Base-by-base conservation (phyloP, 2,888 invertebrate species). In the Drosophila limbata region DNA sequence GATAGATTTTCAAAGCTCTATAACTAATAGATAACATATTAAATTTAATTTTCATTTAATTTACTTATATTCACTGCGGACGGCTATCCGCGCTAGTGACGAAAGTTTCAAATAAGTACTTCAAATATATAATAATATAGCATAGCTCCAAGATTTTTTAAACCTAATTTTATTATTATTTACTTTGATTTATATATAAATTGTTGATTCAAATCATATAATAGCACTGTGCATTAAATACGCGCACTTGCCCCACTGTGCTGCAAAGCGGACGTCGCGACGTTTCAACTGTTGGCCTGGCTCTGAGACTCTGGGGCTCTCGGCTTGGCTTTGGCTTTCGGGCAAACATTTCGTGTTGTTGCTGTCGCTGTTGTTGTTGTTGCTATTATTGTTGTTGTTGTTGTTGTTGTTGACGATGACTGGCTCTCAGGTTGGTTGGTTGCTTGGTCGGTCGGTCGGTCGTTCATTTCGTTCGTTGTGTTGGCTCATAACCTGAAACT, bases 401-500 rank as follows among this genome's bases (percentile, higher is more conserved):
- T 55, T 72, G 75, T 45, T 79, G 73, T 60, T 67, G 67, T 47
- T 71, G 81, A 80, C 84, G 88, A 88, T 88, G 88, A 84, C 88
- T 88, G 84, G 84, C 83, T 85, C 83, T 74, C 76, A 76, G 81
- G 69, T 70, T 80, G 77, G 73, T 44, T 69, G 44, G 47, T n/a
- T 52, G 60, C 39, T 48, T 17, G 76, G 11, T 66, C 35, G 25
- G 25, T 25, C 25, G 19, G 44, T 37, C 28, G 53, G 40, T 33
- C 33, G 64, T 17, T 63, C 51, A 60, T 40, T 70, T 77, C 59
- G 67, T 51, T 61, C 75, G 76, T 69, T 78, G 71, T 73, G 74
- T 84, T 84, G 84, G 89, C 89, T 85, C 85, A 85, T 85, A 85
- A 85, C 85, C 88, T 89, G 85, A 85, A 85, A 85, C 88, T 85